Conservation (phyloP, 2,113 vertebrate genomes). For the Menura novaehollandiae region DNA sequence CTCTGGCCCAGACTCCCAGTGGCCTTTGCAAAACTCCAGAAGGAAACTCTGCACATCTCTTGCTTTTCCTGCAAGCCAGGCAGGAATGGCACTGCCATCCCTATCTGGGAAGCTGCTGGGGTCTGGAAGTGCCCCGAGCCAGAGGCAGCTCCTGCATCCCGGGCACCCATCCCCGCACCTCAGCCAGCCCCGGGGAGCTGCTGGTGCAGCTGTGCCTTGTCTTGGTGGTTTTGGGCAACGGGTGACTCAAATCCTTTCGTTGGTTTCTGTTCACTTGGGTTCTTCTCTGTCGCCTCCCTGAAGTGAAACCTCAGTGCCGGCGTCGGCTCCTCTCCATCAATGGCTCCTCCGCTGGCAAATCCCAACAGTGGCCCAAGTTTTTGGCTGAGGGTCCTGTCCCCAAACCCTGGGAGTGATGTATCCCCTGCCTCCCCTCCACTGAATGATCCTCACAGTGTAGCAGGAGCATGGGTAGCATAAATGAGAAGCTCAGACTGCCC, state of each 20-base stretch:
- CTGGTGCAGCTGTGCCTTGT: background rate
- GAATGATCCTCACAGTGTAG: accelerated
- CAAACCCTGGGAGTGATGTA: background rate
- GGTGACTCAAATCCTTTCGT: slow-evolving; percentile 27
- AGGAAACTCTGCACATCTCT: background rate
- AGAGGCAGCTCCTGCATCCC: background rate
- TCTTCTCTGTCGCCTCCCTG: slow-evolving; percentile 16
- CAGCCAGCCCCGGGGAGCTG: accelerated
- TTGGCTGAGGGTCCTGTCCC: background rate
- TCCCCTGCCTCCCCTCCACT: accelerated
- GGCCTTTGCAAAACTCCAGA: background rate
- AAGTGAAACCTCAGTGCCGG: background rate
- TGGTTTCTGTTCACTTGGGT: slow-evolving; percentile 54
- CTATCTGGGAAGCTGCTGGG: background rate
- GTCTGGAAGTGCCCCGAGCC: accelerated
- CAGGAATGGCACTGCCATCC: background rate
- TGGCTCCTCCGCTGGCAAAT: background rate
- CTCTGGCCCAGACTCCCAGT: background rate
- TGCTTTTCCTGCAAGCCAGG: background rate
- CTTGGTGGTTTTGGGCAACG: background rate
- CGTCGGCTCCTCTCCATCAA: accelerated
- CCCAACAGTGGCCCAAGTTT: background rate
- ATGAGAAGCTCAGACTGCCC: background rate
- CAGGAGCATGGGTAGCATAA: background rate
- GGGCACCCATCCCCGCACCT: background rate